A percentile compares a stretch with the other conserved stretches of the same genome.
These are phyloP conservation scores for Brachyopa scutellaris DNA, from an alignment of 2,888 invertebrate species.

Conservation along the genomic window DNA sequence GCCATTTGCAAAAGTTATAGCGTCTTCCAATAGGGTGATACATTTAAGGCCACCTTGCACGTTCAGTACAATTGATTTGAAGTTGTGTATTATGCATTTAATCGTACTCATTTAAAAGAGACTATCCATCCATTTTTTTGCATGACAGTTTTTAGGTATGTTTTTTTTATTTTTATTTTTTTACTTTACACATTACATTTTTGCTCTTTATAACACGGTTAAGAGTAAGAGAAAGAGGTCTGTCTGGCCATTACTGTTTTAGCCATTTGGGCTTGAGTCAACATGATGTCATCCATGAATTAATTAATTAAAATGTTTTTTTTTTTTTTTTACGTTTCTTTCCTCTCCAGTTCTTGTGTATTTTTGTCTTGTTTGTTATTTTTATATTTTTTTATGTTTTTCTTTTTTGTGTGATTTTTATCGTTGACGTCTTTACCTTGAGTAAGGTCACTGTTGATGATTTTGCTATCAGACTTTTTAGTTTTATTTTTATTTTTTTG, in stretches of 20 bases:
- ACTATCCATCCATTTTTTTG: too few species aligned
- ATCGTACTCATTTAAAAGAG: too few species aligned
- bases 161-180: too few species aligned
- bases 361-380: constrained; percentile 6
- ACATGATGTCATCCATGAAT: too few species aligned
- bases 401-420: constrained; percentile 25
- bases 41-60: too few species aligned
- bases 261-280: too few species aligned
- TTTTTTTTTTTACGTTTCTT: not conserved
- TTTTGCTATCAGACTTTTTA: not conserved
- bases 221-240: not conserved
- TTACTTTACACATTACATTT: not conserved
- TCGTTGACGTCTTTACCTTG: constrained; percentile 15
- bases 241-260: too few species aligned
- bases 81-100: too few species aligned
- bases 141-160: not conserved
- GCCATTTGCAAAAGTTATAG: too few species aligned
- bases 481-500: not conserved
- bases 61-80: too few species aligned
- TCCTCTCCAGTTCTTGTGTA: not conserved
- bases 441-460: constrained; percentile 27
- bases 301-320: not conserved
- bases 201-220: not conserved
- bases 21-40: too few species aligned
- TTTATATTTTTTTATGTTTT: not conserved